These are phyloP conservation scores for Pantherophis alleghaniensis DNA, from an alignment of 2,797 vertebrate genomes.

Conservation along the genomic window DNA sequence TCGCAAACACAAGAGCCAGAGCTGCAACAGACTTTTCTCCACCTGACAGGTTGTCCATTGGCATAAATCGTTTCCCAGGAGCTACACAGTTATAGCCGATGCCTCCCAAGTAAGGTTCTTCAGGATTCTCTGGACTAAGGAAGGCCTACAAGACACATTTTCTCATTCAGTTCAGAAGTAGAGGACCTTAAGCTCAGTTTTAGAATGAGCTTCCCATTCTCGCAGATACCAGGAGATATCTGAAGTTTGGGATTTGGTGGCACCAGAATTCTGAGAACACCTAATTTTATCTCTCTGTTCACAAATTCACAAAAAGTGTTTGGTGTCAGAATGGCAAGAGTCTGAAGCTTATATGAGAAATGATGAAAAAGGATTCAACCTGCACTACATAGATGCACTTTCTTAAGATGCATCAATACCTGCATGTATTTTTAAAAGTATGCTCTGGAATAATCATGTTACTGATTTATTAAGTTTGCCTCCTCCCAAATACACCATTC, in stretches of 20 bases:
- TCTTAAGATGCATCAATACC: neutral
- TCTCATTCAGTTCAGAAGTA: neutral
- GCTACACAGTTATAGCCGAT: constrained; percentile 92
- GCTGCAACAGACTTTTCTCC: constrained; percentile 94
- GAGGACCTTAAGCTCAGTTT: neutral
- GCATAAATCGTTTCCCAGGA: constrained; percentile 93
- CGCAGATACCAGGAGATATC: neutral
- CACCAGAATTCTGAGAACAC: neutral
- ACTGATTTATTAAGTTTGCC: neutral
- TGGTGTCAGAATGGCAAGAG: neutral
- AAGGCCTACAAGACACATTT: constrained; percentile 79
- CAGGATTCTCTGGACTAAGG: constrained; percentile 87
- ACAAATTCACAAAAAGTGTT: neutral
- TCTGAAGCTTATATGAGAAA: neutral
- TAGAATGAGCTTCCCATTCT: neutral
- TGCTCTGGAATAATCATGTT: neutral
- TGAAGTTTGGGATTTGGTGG: neutral
- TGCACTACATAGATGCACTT: neutral
- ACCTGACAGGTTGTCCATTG: constrained; percentile 95
- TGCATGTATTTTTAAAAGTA: neutral
- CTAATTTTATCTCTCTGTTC: neutral
- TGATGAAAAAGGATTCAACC: neutral
- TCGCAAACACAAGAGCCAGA: constrained; percentile 88
- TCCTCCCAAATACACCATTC: neutral
- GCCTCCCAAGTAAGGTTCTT: constrained; percentile 92